phyloP scores from a whole-genome alignment of 2,113 vertebrate genomes.

The Pseudopipra pipra region DNA sequence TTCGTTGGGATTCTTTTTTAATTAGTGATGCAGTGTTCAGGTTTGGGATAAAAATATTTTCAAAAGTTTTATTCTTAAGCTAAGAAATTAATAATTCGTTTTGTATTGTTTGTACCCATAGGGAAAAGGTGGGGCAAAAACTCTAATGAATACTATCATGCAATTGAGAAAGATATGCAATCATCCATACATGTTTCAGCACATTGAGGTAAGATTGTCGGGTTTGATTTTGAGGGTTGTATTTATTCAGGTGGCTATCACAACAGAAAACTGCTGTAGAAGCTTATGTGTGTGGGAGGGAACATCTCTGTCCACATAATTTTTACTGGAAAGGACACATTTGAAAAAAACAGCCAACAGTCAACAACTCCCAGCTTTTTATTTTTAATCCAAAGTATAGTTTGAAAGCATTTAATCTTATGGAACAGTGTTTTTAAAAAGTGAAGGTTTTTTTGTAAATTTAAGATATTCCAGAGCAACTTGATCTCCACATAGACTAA shows the following conservation, averaged over 20 bases:
- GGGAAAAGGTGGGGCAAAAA: slow-evolving; percentile 98
- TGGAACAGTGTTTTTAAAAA: neutral
- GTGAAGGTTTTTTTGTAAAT: neutral
- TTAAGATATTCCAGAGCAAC: neutral
- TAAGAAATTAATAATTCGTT: neutral
- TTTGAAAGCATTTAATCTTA: neutral
- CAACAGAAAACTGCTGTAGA: neutral
- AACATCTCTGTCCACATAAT: neutral
- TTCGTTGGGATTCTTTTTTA: neutral
- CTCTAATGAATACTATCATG: slow-evolving; percentile 99
- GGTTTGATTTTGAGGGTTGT: neutral
- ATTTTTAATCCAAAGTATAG: neutral
- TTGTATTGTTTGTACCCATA: slow-evolving; percentile 50
- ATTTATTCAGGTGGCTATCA: neutral
- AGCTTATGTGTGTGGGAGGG: neutral
- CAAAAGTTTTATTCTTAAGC: neutral
- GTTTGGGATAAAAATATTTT: neutral
- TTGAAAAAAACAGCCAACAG: accelerated
- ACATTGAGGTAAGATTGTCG: slow-evolving; percentile 82
- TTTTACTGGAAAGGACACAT: neutral
- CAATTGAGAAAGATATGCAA: slow-evolving; percentile 99
- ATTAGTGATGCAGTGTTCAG: accelerated
- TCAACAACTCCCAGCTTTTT: neutral
- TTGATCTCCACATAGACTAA: neutral
- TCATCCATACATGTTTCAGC: slow-evolving; percentile 97